Evolutionary conservation across 2,888 invertebrate species (phyloP), one percentile per base, ranked within the genome.

Genomic region (Caenorhabditis plicata): DNA sequence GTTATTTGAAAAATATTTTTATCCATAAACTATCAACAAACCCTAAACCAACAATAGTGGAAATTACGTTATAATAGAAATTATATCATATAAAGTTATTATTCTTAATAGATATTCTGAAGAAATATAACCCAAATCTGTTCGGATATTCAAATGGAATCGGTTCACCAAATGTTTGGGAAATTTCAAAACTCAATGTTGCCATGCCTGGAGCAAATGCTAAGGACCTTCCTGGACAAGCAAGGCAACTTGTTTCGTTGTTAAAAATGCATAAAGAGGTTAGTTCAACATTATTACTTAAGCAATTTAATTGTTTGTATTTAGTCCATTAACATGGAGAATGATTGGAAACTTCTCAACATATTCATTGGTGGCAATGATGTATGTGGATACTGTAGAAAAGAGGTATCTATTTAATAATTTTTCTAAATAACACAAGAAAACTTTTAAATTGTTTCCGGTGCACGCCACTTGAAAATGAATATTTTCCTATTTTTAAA

Each of bases 91-190:
- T 3, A 19, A 11, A 13, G 1, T 19, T 13, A 35, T 47, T 15
- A 22, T 31, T 9, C 22, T 35, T 17, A 66, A 36, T 49, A 75
- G 75, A 89, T 78, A 87, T 89, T 74, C 82, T 89, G 44, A 87
- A 88, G 84, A 87, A 87, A 82, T 89, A 86, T 83, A 89, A 89
- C 79, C 87, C 87, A 0, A 83, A 85, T 44, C 76, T 89, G 43
- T 86, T 85, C 1, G 89, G 89, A 0, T 89, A 86, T 80, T 88
- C 89, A 19, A 87, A 87, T 0, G 88, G 88, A 47, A 88, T 87
- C 0, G 89, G 74, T 8, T 62, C 71, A 4, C 58, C 67, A 11
- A 68, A 69, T 48, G 63, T 64, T 17, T 73, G 69, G 71, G 61
- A 70, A 43, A 54, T 67, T 27, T 54, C 72, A 11, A 38, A 61